Evolutionary conservation across 2,797 vertebrate species (phyloP), one percentile per base, ranked within the genome.

Genomic region (Gambelia wislizenii): DNA sequence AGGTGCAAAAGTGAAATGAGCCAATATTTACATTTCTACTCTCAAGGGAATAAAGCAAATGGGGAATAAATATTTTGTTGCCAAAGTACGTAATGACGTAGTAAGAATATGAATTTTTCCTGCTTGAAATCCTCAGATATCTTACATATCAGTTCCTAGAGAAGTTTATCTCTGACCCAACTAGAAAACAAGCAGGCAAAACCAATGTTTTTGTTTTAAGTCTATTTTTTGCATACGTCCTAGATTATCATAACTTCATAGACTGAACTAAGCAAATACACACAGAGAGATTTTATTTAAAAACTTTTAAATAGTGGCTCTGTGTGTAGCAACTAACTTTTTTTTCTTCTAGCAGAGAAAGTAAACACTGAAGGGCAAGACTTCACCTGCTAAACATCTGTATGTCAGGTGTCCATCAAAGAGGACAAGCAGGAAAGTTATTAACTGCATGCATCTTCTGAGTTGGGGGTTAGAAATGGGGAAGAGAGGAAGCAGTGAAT

Each of bases 121-220:
- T 49, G 75, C 44, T 77, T 49, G 47, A 44, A 47, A 27, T 25
- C 4, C 18, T 47, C 8, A 47, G 74, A 74, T 72, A 16, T 54
- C 47, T 84, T 72, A 72, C 69, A 84, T 78, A 52, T 54, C 36
- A 84, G 39, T 84, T 74, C 69, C 47, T n/a, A 7, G 20, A 84
- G 13, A 84, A 74, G 22, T 72, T 33, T 33, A 49, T 78, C 47
- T 78, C 76, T 33, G 13, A 5, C 27, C 30, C 27, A 33, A 78
- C 49, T 78, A 47, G 27, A 49, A 77, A 47, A 18, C 13, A 33
- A 56, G 36, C 3, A 59, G 56, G 3, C 27, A 47, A 13, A 84
- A 49, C 27, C 36, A 33, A 36, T 42, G n/a, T 39, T 84, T 84
- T 72, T 74, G 13, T 33, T 39, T 84, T 70, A 70, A 36, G 47